Base-by-base conservation (phyloP, 2,113 vertebrate species). In the Mirounga angustirostris region DNA sequence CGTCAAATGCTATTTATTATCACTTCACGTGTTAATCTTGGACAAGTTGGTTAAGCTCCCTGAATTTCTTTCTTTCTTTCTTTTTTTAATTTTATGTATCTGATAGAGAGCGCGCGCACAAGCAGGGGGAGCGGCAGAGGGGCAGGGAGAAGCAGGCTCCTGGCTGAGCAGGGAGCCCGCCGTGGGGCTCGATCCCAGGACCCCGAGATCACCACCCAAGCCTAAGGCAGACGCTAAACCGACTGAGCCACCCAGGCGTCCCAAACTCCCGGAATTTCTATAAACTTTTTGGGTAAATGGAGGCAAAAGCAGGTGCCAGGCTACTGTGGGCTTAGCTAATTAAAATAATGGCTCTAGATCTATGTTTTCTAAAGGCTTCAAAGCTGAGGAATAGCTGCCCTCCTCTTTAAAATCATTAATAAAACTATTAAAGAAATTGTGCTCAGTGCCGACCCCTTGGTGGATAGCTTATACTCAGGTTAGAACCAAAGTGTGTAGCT, bases 281-380 rank as follows among this genome's bases (percentile, higher is more conserved):
- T 54, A 90, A 85, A 40, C 36, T 94, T 93, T 71, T 95, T 96
- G 85, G 93, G 56, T 58, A 97, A 96, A 91, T 36, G 40, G 91
- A 95, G 52, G 46, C 50, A 67, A 76, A 76, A 94, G 24, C 52
- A 94, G 12, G 65, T 84, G 78, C 90, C 43, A 65, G 61, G 71
- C 19, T 79, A n/a, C 58, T 79, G 14, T 85, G 58, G 33, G 28
- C 24, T 97, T 88, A 88, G 50, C 16, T 95, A 91, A 95, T 93
- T 95, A 92, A 93, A 65, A 84, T 85, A 71, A 26, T 94, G 86
- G 83, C 40, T 87, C 89, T 87, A 54, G 24, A 74, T 56, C 87
- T 91, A 26, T 2, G 26, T 74, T 91, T 87, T 58, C 56, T 18
- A 61, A 97, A 97, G 79, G 3, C 8, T 84, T 46, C 46, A 89